Base-by-base conservation (phyloP, 92 coral and sea anemone genomes). In the Palythoa heliodiscus region DNA sequence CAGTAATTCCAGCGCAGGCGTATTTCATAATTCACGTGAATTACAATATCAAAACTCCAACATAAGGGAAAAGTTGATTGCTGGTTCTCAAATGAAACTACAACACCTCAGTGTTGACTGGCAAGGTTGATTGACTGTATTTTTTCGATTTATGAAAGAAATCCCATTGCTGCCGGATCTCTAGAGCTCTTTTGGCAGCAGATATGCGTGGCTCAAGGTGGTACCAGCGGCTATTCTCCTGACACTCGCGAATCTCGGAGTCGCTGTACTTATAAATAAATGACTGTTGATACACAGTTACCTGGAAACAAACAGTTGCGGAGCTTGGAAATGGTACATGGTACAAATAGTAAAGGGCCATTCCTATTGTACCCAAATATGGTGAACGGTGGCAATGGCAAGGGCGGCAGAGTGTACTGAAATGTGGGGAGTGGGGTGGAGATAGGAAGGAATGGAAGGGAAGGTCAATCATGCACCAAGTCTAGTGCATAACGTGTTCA, bases 111-210 rank as follows among this genome's bases (percentile, higher is more conserved):
- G 58, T 75, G 55, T 75, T 48, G 73, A 69, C 39, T 69, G 24
- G 69, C 22, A 63, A 63, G 25, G 1, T 20, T 24, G 19, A 25
- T 69, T 69, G 73, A 69, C 43, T 24, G 24, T 69, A 69, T 69
- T 69, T 19, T 24, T 63, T 69, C 16, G 73, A 35, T 29, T 69
- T 69, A 47, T 69, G 43, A 69, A 69, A 69, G 73, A 69, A 69
- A 69, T 69, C 47, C 9, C 23, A 5, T 24, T 69, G 24, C 73
- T 11, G 73, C 25, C 22, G 69, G 25, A 19, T 19, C 8, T 63
- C 29, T 5, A 1, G 10, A 63, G 11, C 50, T 1, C 1, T 63
- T 25, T 8, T 69, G 73, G 43, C 16, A 69, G 43, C 39, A 35
- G 14, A 23, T 4, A 4, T 24, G 24, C 11, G 19, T 35, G 39